Percentiles rank a stretch among this genome's conserved stretches.
phyloP scores from a whole-genome alignment of 2,888 invertebrate species.

The Aleiodes testaceus region DNA sequence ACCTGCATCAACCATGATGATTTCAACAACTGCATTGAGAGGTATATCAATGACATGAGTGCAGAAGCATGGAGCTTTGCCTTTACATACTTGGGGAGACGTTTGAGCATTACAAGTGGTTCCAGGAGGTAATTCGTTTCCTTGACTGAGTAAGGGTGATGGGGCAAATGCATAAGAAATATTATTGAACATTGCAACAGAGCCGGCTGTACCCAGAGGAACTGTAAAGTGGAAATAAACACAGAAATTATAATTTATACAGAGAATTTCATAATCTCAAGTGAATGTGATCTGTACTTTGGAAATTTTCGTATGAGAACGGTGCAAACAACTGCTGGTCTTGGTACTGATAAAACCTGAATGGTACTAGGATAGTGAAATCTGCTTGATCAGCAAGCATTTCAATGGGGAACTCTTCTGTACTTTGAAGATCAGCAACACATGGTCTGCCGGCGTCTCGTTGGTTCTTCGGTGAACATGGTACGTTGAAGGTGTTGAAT shows the following conservation, averaged over 20 bases:
- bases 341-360: conserved; percentile 84
- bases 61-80: conserved; percentile 72
- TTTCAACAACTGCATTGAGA: conserved; percentile 87
- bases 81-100: conserved; percentile 27
- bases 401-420: conserved; percentile 81
- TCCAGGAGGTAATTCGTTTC: conserved; percentile 83
- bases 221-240: conserved; percentile 28
- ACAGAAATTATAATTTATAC: background rate
- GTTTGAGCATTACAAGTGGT: conserved; percentile 82
- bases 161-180: conserved; percentile 85
- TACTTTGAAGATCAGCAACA: conserved; percentile 84
- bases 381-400: conserved; percentile 84
- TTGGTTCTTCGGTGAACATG: conserved; percentile 51
- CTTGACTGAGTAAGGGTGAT: conserved; percentile 86
- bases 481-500: too few relatives aligned
- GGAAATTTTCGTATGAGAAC: conserved; percentile 82
- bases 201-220: conserved; percentile 74
- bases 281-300: conserved; percentile 78
- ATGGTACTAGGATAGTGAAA: conserved; percentile 87
- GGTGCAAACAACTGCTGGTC: conserved; percentile 83
- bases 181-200: conserved; percentile 85
- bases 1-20: conserved; percentile 91
- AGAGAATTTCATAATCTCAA: background rate
- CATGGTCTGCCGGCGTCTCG: conserved; percentile 84
- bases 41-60: conserved; percentile 79